phyloP scores from a whole-genome alignment of 2,113 vertebrate species.

The Hyla sarda region DNA sequence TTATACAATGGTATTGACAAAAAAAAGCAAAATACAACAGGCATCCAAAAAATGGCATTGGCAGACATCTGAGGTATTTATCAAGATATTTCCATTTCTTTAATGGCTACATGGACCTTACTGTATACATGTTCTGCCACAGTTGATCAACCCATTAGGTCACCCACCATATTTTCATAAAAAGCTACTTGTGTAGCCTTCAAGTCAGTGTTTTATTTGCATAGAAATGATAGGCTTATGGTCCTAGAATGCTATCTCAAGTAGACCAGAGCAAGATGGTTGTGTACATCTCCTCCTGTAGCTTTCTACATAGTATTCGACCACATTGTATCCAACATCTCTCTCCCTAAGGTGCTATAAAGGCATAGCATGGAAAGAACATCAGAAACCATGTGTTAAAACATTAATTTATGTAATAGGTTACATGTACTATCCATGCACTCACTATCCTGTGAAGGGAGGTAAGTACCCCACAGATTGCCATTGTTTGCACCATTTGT shows the following conservation, averaged over 20 bases:
- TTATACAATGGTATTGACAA: neutral
- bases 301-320: no score
- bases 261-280: neutral
- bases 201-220: neutral
- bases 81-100: neutral
- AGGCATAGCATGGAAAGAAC: neutral
- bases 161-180: neutral
- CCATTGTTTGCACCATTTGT: no score
- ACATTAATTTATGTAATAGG: neutral
- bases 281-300: neutral
- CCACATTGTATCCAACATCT: no score
- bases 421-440: neutral
- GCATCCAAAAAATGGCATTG: neutral
- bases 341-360: neutral
- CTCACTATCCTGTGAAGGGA: neutral
- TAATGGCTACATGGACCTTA: neutral
- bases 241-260: neutral
- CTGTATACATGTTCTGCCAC: neutral
- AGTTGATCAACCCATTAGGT: neutral
- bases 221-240: neutral
- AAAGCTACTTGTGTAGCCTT: neutral
- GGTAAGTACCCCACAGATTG: neutral
- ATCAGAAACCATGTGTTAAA: neutral
- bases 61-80: constrained; percentile 24
- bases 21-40: neutral